A percentile compares a stretch with the other conserved stretches of the same genome.
These are phyloP conservation scores for Plectrocnemia conspersa DNA, from an alignment of 1,140 invertebrate genomes.

Conservation along the genomic window DNA sequence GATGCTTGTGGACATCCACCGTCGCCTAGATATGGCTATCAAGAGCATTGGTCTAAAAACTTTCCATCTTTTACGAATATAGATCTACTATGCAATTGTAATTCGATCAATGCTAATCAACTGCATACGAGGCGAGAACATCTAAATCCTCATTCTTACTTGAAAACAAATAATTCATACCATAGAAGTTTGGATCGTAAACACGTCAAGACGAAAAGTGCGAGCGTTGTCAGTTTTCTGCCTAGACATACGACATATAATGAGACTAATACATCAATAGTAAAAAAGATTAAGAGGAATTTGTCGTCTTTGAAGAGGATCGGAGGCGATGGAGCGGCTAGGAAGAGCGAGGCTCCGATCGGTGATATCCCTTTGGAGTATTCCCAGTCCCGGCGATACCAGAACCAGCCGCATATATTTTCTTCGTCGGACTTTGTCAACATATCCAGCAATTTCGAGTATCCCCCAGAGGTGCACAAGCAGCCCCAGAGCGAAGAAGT, in stretches of 20 bases:
- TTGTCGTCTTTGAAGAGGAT: conserved; percentile 50
- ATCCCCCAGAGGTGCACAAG: conserved; percentile 26
- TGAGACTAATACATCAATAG: conserved; percentile 46
- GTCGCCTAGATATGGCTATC: conserved; percentile 21
- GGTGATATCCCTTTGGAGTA: conserved; percentile 42
- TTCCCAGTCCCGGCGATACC: conserved; percentile 34
- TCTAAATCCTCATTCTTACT: conserved; percentile 21
- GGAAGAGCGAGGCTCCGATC: conserved; percentile 46
- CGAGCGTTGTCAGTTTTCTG: conserved; percentile 48
- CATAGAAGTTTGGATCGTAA: conserved; percentile 50
- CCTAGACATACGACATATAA: conserved; percentile 49
- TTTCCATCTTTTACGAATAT: conserved; percentile 23
- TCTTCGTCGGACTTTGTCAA: conserved; percentile 40
- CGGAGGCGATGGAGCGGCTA: conserved; percentile 45
- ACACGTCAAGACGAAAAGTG: conserved; percentile 46
- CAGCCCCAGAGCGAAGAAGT: conserved; percentile 7
- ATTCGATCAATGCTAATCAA: conserved; percentile 24
- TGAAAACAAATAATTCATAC: conserved; percentile 35
- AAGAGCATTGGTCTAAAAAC: conserved; percentile 26
- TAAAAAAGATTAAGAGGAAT: conserved; percentile 51
- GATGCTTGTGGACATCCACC: conserved; percentile 42
- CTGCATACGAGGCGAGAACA: conserved; percentile 11
- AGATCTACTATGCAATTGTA: conserved; percentile 49
- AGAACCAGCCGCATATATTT: conserved; percentile 46
- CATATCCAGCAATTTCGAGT: conserved; percentile 26